These are phyloP conservation scores for Geophilus truncorum DNA, from an alignment of 2,888 invertebrate genomes.

Conservation along the genomic window DNA sequence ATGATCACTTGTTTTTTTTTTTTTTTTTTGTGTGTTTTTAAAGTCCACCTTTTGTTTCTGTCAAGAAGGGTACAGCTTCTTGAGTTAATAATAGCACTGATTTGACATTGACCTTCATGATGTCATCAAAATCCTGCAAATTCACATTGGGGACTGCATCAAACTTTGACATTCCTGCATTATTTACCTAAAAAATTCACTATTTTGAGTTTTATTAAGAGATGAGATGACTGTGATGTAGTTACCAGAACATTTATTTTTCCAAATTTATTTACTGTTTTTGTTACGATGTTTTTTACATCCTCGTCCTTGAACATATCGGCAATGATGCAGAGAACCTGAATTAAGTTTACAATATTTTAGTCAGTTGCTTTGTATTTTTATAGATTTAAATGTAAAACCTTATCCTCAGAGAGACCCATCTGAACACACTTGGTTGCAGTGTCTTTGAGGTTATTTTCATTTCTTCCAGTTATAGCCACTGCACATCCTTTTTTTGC, in stretches of 20 bases:
- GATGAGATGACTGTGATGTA: background rate
- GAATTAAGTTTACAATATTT: background rate
- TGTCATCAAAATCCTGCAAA: background rate
- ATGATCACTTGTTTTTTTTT: no score
- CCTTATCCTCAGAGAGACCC: background rate
- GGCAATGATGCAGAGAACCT: background rate
- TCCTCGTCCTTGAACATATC: background rate
- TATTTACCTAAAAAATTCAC: slow-evolving; percentile 18
- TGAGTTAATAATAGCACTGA: background rate
- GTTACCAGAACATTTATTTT: slow-evolving; percentile 1
- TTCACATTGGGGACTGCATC: background rate
- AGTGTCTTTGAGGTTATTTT: background rate
- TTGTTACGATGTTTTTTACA: background rate
- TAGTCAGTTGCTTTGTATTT: no score
- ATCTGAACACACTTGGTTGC: background rate
- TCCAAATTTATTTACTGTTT: background rate
- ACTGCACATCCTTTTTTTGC: background rate
- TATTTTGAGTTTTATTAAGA: background rate
- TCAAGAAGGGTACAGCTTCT: background rate
- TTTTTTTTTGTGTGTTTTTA: no score
- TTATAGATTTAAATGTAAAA: background rate
- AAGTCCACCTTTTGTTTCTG: background rate
- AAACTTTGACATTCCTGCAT: background rate
- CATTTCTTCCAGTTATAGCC: background rate
- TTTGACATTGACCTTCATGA: background rate